These are phyloP conservation scores for Drosophila azteca DNA, from an alignment of 1,140 invertebrate genomes.

Conservation along the genomic window DNA sequence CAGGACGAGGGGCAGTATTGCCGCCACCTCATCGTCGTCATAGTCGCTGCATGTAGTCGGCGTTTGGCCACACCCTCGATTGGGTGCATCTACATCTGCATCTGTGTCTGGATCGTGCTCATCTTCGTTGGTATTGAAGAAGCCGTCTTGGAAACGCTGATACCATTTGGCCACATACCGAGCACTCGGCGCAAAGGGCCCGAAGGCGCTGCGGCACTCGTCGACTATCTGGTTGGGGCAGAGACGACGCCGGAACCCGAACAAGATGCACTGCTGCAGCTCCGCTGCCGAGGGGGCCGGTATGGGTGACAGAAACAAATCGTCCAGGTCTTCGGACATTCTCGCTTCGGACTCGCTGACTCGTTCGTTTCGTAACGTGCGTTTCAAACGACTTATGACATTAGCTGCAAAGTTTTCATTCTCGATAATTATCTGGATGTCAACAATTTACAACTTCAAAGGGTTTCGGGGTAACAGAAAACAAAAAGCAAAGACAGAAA, in stretches of 20 bases:
- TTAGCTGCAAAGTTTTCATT: slow-evolving; percentile 63
- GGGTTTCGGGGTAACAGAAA: slow-evolving; percentile 2
- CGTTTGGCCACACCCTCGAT: slow-evolving; percentile 45
- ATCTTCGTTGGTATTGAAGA: slow-evolving; percentile 58
- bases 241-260: slow-evolving; percentile 70
- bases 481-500: slow-evolving; percentile 12
- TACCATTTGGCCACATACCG: slow-evolving; percentile 71
- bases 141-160: slow-evolving; percentile 69
- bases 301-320: slow-evolving; percentile 70
- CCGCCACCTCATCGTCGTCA: slow-evolving; percentile 41
- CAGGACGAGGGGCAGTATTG: slow-evolving; percentile 37
- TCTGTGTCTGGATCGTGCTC: slow-evolving; percentile 35
- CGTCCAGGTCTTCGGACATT: slow-evolving; percentile 77
- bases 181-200: slow-evolving; percentile 66
- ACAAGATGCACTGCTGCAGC: slow-evolving; percentile 73
- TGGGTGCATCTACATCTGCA: slow-evolving; percentile 4
- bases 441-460: slow-evolving; percentile 17
- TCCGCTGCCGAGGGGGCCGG: slow-evolving; percentile 65
- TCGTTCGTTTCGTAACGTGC: slow-evolving; percentile 28
- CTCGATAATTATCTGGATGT: slow-evolving; percentile 29
- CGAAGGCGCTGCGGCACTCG: slow-evolving; percentile 68
- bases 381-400: slow-evolving; percentile 72
- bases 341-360: slow-evolving; percentile 20
- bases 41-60: slow-evolving; percentile 72
- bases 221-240: slow-evolving; percentile 66